phyloP scores from a whole-genome alignment of 1,140 invertebrate species.

The Zaprionus ornatus region DNA sequence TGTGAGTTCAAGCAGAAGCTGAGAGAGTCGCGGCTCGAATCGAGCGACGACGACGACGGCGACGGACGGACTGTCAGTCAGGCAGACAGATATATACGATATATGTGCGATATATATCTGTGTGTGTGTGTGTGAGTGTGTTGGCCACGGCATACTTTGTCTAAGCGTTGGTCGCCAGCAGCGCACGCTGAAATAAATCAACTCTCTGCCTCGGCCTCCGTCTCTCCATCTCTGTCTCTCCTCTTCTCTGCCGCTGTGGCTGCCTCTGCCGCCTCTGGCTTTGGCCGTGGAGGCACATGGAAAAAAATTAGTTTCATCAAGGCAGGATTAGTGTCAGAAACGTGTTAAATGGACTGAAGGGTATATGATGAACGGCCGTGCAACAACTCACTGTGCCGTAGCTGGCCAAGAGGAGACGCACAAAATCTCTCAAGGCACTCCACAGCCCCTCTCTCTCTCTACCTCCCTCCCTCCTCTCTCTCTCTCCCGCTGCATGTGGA shows the following conservation, averaged over 20 bases:
- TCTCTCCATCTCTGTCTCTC: conserved; percentile 1
- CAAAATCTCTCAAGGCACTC: neutral
- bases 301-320: conserved; percentile 84
- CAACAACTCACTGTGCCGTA: conserved; percentile 46
- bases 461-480: neutral
- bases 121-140: conserved; percentile 31
- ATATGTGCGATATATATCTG: conserved; percentile 51
- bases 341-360: conserved; percentile 84
- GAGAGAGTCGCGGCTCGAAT: neutral
- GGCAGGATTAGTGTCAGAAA: conserved; percentile 84
- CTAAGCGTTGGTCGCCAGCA: conserved; percentile 77
- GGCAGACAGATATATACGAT: conserved; percentile 32
- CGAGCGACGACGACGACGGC: too few species aligned
- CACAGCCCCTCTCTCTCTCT: neutral
- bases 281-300: conserved; percentile 58
- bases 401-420: conserved; percentile 4
- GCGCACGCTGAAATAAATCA: conserved; percentile 83
- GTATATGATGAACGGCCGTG: conserved; percentile 83
- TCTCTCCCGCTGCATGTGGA: neutral
- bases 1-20: conserved; percentile 76
- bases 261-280: neutral
- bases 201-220: conserved; percentile 39
- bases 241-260: neutral
- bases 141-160: conserved; percentile 57
- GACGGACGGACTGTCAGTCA: conserved; percentile 18